These are phyloP conservation scores for Lanistes nyassanus DNA, from an alignment of 1,140 invertebrate species.

Conservation along the genomic window DNA sequence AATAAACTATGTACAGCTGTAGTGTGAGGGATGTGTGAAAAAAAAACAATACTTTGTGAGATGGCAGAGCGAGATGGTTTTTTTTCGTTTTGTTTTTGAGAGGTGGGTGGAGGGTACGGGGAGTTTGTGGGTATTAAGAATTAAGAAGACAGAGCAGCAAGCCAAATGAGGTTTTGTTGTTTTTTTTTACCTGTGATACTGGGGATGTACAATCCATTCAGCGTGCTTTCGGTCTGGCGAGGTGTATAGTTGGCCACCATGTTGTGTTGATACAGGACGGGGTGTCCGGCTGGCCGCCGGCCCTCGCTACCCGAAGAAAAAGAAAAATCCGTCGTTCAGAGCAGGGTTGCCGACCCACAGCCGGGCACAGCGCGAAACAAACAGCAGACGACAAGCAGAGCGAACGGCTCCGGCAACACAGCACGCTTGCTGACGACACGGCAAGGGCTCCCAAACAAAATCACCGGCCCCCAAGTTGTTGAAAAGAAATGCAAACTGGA, in stretches of 20 bases:
- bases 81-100: not conserved
- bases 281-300: not conserved
- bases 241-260: conserved; percentile 51
- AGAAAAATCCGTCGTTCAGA: conserved; percentile 17
- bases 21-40: no score
- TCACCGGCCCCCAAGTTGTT: no score
- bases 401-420: no score
- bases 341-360: no score
- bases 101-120: not conserved
- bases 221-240: conserved; percentile 47
- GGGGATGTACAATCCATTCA: conserved; percentile 49
- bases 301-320: not conserved
- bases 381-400: not conserved
- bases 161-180: not conserved
- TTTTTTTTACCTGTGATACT: conserved; percentile 50
- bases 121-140: no score
- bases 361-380: no score
- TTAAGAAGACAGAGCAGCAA: no score
- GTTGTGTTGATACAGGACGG: conserved; percentile 9
- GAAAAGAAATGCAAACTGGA: no score
- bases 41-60: not conserved
- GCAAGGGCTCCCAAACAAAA: no score
- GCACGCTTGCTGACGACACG: no score
- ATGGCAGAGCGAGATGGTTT: not conserved
- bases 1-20: not conserved